Evolutionary conservation across 2,797 vertebrate genomes (phyloP).

Genomic region (Enteromius paludinosus): DNA sequence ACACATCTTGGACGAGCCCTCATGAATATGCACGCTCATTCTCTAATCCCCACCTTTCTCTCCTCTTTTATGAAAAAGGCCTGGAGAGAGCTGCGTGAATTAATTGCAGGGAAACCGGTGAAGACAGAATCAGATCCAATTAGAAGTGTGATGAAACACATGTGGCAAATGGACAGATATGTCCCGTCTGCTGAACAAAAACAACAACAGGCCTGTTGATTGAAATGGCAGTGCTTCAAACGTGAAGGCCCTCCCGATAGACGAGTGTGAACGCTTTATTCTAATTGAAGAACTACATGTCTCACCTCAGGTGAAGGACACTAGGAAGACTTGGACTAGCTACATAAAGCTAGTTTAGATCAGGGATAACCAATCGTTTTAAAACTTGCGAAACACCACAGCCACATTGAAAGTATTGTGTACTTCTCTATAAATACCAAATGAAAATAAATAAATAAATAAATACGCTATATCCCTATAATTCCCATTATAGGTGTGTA

Average conservation of each 20-base stretch:
- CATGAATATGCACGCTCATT: constrained; percentile 36
- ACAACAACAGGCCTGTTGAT: constrained; percentile 74
- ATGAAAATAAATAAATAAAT: neutral
- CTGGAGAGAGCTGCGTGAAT: constrained; percentile 66
- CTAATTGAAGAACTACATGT: constrained; percentile 52
- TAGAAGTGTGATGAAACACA: constrained; percentile 77
- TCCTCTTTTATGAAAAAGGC: constrained; percentile 41
- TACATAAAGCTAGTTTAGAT: neutral
- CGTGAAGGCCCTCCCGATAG: constrained; percentile 43
- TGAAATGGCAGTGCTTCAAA: constrained; percentile 80
- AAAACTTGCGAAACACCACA: neutral
- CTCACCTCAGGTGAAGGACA: constrained; percentile 34
- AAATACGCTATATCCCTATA: neutral
- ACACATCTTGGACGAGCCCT: constrained; percentile 16
- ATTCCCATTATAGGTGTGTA: too few relatives aligned
- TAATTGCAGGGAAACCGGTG: constrained; percentile 70
- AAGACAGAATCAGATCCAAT: constrained; percentile 79
- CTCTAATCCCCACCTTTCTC: constrained; percentile 52
- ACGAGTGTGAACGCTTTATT: constrained; percentile 13
- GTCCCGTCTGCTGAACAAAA: constrained; percentile 65
- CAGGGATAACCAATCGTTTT: neutral
- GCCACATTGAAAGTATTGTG: too few relatives aligned
- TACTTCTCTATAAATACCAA: neutral
- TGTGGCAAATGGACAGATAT: constrained; percentile 68
- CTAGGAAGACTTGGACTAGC: neutral